phyloP scores from a whole-genome alignment of 2,797 vertebrate species.

The Silurus lanzhouensis region DNA sequence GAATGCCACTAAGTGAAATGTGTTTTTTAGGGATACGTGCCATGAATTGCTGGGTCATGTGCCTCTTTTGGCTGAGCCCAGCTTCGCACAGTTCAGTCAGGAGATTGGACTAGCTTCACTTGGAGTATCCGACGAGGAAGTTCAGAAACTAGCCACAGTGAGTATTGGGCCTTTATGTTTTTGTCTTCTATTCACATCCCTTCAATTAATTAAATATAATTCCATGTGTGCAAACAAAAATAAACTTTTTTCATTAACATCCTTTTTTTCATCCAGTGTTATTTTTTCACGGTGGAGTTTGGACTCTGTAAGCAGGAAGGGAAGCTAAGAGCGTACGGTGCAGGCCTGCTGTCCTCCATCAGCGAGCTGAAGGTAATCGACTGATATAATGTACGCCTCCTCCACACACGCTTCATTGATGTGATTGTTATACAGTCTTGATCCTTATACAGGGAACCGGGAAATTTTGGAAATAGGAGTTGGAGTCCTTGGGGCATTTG shows the following conservation, averaged over 20 bases:
- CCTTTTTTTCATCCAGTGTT: slow-evolving; percentile 79
- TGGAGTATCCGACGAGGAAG: slow-evolving; percentile 90
- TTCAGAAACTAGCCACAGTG: slow-evolving; percentile 96
- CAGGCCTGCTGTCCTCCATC: slow-evolving; percentile 94
- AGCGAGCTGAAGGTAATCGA: slow-evolving; percentile 85
- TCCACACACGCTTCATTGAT: not conserved
- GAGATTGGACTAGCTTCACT: slow-evolving; percentile 94
- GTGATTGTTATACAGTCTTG: not conserved
- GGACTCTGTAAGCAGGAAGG: slow-evolving; percentile 97
- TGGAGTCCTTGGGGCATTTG: too few species aligned
- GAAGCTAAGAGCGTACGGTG: slow-evolving; percentile 90
- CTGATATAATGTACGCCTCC: not conserved
- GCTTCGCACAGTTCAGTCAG: slow-evolving; percentile 96
- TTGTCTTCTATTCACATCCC: not conserved
- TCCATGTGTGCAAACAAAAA: not conserved
- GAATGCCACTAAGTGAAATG: not conserved
- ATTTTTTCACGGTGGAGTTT: slow-evolving; percentile 98
- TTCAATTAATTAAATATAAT: not conserved
- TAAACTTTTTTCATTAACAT: not conserved
- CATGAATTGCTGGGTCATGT: slow-evolving; percentile 95
- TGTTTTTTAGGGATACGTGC: slow-evolving; percentile 85
- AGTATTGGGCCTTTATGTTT: slow-evolving; percentile 62
- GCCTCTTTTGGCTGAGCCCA: slow-evolving; percentile 91
- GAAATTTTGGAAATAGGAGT: too few species aligned
- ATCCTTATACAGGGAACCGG: too few species aligned